These are phyloP conservation scores for Odontomachus brunneus DNA, from an alignment of 1,140 invertebrate genomes.

Conservation along the genomic window DNA sequence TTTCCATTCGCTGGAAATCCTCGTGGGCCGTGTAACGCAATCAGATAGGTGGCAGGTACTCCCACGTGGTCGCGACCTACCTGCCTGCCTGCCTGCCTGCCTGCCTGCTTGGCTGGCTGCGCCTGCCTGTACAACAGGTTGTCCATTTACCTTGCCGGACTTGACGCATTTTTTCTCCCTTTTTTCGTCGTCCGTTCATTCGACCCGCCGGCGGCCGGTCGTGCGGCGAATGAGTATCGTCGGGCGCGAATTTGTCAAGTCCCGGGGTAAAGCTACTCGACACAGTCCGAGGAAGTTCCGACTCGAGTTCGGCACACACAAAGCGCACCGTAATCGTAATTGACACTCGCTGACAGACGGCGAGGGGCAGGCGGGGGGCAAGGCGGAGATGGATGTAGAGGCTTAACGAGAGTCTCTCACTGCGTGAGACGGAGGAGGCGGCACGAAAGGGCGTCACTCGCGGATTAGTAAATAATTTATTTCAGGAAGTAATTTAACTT, in stretches of 20 bases:
- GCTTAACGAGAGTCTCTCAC: not conserved
- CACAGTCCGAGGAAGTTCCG: too few relatives aligned
- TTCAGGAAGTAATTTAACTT: constrained; percentile 80
- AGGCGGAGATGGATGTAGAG: not conserved
- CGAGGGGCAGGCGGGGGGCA: too few relatives aligned
- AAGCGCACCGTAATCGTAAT: constrained; percentile 29
- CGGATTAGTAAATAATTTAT: constrained; percentile 78
- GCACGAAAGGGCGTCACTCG: constrained; percentile 12
- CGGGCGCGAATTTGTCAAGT: too few relatives aligned
- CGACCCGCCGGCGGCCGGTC: too few relatives aligned
- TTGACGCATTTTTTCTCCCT: not conserved
- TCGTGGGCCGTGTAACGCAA: constrained; percentile 64
- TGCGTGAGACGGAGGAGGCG: constrained; percentile 2
- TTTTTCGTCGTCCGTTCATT: not conserved
- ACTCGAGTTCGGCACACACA: not conserved
- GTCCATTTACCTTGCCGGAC: constrained; percentile 32
- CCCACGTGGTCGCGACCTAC: constrained; percentile 61
- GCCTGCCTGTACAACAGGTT: constrained; percentile 48
- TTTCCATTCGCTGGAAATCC: constrained; percentile 63
- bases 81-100: not conserved
- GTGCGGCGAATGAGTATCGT: too few relatives aligned
- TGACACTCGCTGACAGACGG: constrained; percentile 36
- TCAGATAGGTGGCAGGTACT: constrained; percentile 64
- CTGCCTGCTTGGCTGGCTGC: constrained; percentile 20
- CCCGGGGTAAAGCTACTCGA: too few relatives aligned